A percentile compares a stretch with the other conserved stretches of the same genome.
Conservation (phyloP, 2,797 vertebrate genomes). For the Sphenopsis melanotis region DNA sequence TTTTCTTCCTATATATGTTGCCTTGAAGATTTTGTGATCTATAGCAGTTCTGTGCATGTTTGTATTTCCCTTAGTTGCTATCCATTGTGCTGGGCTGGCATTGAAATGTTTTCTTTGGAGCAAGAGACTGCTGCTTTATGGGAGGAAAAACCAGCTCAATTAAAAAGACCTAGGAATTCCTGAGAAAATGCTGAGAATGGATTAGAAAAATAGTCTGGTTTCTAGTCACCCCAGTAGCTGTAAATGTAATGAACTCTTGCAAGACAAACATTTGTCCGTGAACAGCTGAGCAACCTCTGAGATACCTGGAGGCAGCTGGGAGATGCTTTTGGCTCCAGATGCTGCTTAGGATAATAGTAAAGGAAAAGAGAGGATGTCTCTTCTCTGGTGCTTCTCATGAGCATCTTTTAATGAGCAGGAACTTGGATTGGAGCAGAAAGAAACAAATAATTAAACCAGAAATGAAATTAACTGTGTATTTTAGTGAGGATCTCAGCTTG, state of each 20-base stretch:
- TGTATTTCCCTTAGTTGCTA: neutral
- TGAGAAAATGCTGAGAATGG: neutral
- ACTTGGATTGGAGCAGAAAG: neutral
- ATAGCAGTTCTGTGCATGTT: neutral
- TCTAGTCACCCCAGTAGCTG: neutral
- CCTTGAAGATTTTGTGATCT: neutral
- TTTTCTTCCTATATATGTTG: neutral
- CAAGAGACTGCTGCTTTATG: neutral
- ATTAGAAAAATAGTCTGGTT: neutral
- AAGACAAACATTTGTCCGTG: neutral
- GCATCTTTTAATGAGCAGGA: neutral
- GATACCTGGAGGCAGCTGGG: neutral
- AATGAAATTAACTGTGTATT: neutral
- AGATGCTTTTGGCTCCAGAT: neutral
- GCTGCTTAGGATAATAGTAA: neutral
- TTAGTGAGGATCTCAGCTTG: neutral
- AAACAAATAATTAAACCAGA: neutral
- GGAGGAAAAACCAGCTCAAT: neutral
- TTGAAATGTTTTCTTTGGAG: neutral
- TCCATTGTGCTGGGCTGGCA: neutral
- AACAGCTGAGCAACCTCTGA: neutral
- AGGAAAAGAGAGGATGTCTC: neutral
- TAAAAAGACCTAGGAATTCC: neutral
- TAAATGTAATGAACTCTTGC: neutral
- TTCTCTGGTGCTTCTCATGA: neutral